A percentile compares a stretch with the other conserved stretches of the same genome.
These are phyloP conservation scores for Hippocampus mohnikei DNA, from an alignment of 2,113 vertebrate species.

Conservation along the genomic window DNA sequence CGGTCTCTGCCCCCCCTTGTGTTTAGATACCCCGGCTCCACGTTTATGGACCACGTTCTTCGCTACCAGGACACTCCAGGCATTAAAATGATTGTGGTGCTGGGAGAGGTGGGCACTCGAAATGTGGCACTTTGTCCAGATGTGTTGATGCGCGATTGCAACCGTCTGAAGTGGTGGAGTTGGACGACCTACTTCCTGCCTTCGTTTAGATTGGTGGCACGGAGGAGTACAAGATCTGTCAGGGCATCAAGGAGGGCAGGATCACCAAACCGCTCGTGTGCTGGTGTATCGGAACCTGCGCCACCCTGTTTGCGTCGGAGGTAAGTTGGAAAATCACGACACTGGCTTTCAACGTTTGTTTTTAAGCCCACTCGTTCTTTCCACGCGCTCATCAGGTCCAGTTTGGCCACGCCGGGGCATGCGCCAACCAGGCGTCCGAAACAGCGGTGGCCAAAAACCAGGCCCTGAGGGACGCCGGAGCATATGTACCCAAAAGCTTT, in stretches of 20 bases:
- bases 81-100: slow-evolving; percentile 93
- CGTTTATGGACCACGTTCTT: slow-evolving; percentile 94
- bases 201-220: slow-evolving; percentile 86
- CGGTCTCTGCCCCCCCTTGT: neutral
- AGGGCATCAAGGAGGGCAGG: slow-evolving; percentile 82
- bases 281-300: slow-evolving; percentile 98
- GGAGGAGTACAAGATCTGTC: slow-evolving; percentile 94
- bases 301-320: slow-evolving; percentile 97
- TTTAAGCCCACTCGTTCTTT: neutral
- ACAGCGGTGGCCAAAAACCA: slow-evolving; percentile 93
- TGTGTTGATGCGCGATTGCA: neutral
- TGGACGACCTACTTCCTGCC: neutral
- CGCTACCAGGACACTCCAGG: slow-evolving; percentile 93
- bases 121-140: neutral
- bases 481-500: slow-evolving; percentile 90
- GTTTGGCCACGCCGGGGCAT: slow-evolving; percentile 96
- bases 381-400: slow-evolving; percentile 78
- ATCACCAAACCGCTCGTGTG: slow-evolving; percentile 94
- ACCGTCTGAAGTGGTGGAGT: neutral
- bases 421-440: slow-evolving; percentile 93
- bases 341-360: neutral
- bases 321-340: slow-evolving; percentile 57
- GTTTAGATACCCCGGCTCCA: slow-evolving; percentile 90
- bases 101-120: slow-evolving; percentile 87
- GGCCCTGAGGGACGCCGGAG: slow-evolving; percentile 88